Conservation (phyloP, 2,888 invertebrate species). For the Callinectes sapidus region DNA sequence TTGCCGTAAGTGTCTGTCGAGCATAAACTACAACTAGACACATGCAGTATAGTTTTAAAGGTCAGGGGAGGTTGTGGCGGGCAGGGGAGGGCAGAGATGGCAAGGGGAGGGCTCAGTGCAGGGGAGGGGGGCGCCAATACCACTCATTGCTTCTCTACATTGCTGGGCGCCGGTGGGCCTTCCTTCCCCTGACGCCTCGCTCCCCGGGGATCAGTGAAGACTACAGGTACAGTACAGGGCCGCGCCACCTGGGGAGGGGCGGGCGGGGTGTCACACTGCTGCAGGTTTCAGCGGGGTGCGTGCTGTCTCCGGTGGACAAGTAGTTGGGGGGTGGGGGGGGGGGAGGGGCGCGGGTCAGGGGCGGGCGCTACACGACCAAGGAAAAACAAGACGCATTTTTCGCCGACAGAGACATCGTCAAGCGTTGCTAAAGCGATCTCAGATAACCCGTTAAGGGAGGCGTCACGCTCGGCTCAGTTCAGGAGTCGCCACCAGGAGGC, state of each 20-base stretch:
- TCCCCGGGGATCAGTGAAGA: background rate
- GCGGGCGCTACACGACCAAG: slow-evolving; percentile 17
- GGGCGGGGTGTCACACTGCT: background rate
- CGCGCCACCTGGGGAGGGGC: background rate
- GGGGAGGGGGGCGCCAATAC: background rate
- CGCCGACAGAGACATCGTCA: slow-evolving; percentile 54
- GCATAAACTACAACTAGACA: slow-evolving; percentile 5
- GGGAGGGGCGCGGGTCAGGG: background rate
- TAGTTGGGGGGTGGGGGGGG: background rate
- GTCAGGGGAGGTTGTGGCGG: background rate
- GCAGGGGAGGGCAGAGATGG: too few relatives aligned
- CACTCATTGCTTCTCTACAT: background rate
- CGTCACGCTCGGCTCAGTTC: slow-evolving; percentile 39
- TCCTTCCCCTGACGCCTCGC: background rate
- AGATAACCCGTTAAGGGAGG: slow-evolving; percentile 46
- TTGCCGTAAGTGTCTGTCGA: slow-evolving; percentile 31
- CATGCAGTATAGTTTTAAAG: slow-evolving; percentile 13
- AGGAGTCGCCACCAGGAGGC: slow-evolving; percentile 19
- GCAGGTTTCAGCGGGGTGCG: background rate
- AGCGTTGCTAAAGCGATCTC: slow-evolving; percentile 46
- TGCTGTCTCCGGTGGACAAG: background rate
- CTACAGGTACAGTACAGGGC: background rate
- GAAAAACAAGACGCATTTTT: slow-evolving; percentile 46
- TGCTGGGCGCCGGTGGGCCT: background rate
- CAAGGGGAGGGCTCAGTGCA: too few relatives aligned